Evolutionary conservation across 2,888 invertebrate species (phyloP).

Genomic region (Sicus ferrugineus): DNA sequence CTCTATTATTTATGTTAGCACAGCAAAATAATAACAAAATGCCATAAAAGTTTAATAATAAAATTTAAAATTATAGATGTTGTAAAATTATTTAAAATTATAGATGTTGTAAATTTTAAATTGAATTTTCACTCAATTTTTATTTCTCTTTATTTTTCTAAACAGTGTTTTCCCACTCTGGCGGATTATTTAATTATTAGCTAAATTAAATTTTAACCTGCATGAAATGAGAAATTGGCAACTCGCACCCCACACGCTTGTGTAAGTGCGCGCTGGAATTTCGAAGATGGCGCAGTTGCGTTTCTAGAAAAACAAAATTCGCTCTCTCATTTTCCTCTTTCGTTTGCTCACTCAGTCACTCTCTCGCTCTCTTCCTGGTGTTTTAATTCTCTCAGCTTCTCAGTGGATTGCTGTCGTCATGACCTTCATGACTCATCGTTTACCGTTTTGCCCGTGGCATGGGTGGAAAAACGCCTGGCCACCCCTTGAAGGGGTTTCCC

Average conservation of each 20-base stretch:
- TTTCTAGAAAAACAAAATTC: not conserved
- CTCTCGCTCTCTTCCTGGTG: not conserved
- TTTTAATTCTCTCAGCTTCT: slow-evolving; percentile 7
- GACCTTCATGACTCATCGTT: slow-evolving; percentile 66
- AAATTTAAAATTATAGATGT: too few relatives aligned
- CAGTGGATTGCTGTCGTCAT: slow-evolving; percentile 57
- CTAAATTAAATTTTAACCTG: not conserved
- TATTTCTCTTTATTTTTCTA: too few relatives aligned
- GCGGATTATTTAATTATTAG: too few relatives aligned
- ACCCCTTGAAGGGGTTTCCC: slow-evolving; percentile 49
- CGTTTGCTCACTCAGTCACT: not conserved
- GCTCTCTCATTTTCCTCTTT: too few relatives aligned
- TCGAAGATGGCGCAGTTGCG: slow-evolving; percentile 36
- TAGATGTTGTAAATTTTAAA: too few relatives aligned
- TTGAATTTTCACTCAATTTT: too few relatives aligned
- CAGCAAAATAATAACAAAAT: too few relatives aligned
- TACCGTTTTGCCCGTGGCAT: slow-evolving; percentile 44
- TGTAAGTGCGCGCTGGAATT: slow-evolving; percentile 40
- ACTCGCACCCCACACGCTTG: slow-evolving; percentile 34
- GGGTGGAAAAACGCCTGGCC: slow-evolving; percentile 35
- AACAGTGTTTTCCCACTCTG: too few relatives aligned
- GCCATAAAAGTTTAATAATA: too few relatives aligned
- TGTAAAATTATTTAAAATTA: too few relatives aligned
- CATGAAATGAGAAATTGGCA: slow-evolving; percentile 9
- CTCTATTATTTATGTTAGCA: too few relatives aligned